Conservation (phyloP, 2,888 invertebrate genomes). For the Ectemnius lituratus region DNA sequence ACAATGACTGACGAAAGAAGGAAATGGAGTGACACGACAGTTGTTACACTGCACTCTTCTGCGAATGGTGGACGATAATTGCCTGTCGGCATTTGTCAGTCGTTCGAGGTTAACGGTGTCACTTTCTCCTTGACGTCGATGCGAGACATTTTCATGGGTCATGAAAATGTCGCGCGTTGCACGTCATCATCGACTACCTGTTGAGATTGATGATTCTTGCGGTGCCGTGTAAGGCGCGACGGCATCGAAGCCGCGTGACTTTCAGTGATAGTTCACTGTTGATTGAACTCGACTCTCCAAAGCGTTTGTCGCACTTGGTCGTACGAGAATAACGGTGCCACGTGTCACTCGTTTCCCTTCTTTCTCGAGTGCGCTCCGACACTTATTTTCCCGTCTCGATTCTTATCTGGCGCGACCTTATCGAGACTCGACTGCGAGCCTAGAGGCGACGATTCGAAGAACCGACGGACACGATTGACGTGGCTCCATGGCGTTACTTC, state of each 20-base stretch:
- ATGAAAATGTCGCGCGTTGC: too few species aligned
- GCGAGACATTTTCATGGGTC: not conserved
- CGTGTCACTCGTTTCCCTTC: not conserved
- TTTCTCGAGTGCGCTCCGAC: conserved; percentile 18
- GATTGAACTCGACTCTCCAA: too few species aligned
- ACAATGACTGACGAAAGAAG: conserved; percentile 15
- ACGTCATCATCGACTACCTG: too few species aligned
- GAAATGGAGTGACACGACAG: conserved; percentile 24
- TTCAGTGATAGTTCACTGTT: too few species aligned
- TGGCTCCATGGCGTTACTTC: not conserved
- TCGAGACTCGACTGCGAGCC: not conserved
- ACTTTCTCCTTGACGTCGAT: too few species aligned
- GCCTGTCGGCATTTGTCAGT: conserved; percentile 53
- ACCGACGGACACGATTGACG: not conserved
- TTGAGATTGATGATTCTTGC: too few species aligned
- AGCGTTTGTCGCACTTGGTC: too few species aligned
- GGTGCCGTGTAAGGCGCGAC: too few species aligned
- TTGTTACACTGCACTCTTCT: conserved; percentile 36
- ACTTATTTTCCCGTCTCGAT: conserved; percentile 17
- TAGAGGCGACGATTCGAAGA: not conserved
- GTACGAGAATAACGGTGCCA: not conserved
- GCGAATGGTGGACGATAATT: conserved; percentile 46
- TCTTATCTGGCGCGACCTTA: conserved; percentile 48
- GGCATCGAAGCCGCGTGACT: too few species aligned
- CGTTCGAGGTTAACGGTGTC: conserved; percentile 40